Percentiles rank a stretch among this genome's conserved stretches.
Evolutionary conservation across 2,888 invertebrate genomes (phyloP).

Genomic region (Drosophila paranaensis): DNA sequence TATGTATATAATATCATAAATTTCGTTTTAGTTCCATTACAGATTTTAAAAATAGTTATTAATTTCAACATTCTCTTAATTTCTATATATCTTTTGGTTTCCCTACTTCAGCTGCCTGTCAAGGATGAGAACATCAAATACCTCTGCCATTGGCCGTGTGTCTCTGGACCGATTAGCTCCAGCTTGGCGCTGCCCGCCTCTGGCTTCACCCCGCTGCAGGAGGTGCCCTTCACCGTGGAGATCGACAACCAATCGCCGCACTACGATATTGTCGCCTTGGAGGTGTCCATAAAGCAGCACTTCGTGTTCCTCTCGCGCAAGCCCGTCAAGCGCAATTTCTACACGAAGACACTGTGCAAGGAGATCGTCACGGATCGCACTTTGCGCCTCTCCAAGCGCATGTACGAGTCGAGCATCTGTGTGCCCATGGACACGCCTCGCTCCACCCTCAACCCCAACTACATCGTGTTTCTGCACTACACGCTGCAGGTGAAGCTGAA

Average conservation of each 20-base stretch:
- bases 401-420: constrained; percentile 86
- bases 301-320: constrained; percentile 81
- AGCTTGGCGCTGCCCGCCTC: constrained; percentile 87
- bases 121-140: constrained; percentile 81
- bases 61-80: not conserved
- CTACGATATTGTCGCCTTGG: constrained; percentile 77
- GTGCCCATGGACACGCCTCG: constrained; percentile 89
- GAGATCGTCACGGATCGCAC: constrained; percentile 74
- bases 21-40: too few species aligned
- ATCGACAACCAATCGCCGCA: constrained; percentile 87
- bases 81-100: not conserved
- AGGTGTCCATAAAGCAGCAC: constrained; percentile 79
- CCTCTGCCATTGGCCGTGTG: constrained; percentile 82
- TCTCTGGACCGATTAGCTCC: constrained; percentile 78
- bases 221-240: constrained; percentile 88
- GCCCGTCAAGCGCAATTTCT: constrained; percentile 80
- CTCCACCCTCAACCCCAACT: constrained; percentile 86
- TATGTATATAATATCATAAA: too few species aligned
- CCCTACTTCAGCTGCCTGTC: constrained; percentile 65
- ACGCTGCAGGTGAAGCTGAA: constrained; percentile 77
- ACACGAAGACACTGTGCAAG: constrained; percentile 74
- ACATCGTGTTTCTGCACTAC: constrained; percentile 81
- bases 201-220: constrained; percentile 90
- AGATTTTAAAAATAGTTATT: too few species aligned
- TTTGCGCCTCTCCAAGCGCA: constrained; percentile 73